Evolutionary conservation across 2,113 vertebrate genomes (phyloP), one percentile per base, ranked within the genome.

Genomic region (Symphodus melops): DNA sequence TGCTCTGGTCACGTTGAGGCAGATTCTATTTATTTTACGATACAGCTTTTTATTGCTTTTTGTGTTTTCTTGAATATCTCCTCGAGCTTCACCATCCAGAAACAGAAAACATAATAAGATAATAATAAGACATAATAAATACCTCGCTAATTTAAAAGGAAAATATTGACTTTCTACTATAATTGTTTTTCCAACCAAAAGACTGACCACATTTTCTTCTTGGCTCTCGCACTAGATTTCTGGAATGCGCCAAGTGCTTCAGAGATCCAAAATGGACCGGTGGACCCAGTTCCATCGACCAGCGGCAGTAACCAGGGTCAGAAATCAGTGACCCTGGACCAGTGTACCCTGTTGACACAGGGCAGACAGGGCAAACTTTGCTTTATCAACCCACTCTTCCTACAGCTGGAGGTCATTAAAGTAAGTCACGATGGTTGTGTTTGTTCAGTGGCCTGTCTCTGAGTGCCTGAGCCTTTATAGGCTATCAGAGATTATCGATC

Each of bases 321-420:
- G 52, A 71, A 63, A n/a, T 44, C 28, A 4, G 41, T 13, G 13
- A 79, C 59, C 23, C 80, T 63, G 67, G 83, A 90, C 17, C 64
- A 49, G 1, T 76, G 79, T 16, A 17, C 68, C 36, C 84, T 85
- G 52, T 84, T 90, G 76, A 78, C 72, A 20, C 81, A 63, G 0
- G 71, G 79, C 56, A 74, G 75, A 19, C 91, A 85, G 16, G 92
- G 92, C 0, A 95, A 95, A 49, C 81, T 95, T n/a, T 96, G 94
- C 88, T 96, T 96, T 82, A 95, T 96, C 75, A 96, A 96, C 79
- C 95, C 96, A 0, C 92, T 96, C n/a, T 96, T 96, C 83, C 91
- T 95, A 0, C 94, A 95, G 63, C 85, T 93, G 65, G 92, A 93
- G 77, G 67, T 90, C 9, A 48, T 44, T 68, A 83, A 86, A 85